Evolutionary conservation across 2,888 invertebrate species (phyloP).

Genomic region (Brenthis daphne): DNA sequence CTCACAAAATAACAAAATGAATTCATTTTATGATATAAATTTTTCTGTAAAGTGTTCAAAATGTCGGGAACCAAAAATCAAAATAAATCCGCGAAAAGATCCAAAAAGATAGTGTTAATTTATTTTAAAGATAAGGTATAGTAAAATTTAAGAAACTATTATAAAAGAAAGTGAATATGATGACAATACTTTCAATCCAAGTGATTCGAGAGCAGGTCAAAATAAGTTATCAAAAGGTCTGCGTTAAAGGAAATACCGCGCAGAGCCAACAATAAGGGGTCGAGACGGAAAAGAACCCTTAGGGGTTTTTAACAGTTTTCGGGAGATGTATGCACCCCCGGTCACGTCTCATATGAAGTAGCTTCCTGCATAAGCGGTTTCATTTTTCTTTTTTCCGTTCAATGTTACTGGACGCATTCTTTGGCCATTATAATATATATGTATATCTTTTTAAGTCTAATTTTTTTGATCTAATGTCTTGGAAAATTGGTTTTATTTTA

Average conservation of each 20-base stretch:
- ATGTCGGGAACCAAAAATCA: too few species aligned
- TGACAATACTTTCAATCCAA: too few species aligned
- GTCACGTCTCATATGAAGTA: conserved; percentile 79
- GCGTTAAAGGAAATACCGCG: conserved; percentile 36
- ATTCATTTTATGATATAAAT: too few species aligned
- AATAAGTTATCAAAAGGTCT: conserved; percentile 30
- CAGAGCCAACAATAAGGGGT: conserved; percentile 43
- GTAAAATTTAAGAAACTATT: too few species aligned
- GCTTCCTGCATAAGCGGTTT: conserved; percentile 75
- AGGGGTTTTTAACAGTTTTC: conserved; percentile 75
- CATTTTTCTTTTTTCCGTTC: conserved; percentile 67
- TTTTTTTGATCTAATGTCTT: conserved; percentile 17
- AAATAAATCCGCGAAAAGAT: too few species aligned
- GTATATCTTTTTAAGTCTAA: conserved; percentile 14
- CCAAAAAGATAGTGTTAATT: too few species aligned
- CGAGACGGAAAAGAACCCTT: conserved; percentile 53
- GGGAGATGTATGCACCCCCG: conserved; percentile 76
- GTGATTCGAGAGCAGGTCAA: conserved; percentile 8
- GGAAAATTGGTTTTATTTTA: conserved; percentile 20
- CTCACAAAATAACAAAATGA: too few species aligned
- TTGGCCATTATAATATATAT: conserved; percentile 22
- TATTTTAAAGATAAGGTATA: too few species aligned
- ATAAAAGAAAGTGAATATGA: too few species aligned
- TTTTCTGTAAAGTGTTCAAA: too few species aligned
- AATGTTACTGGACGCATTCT: conserved; percentile 31